Base-by-base conservation (phyloP, 2,113 vertebrate genomes). In the Dryoscopus gambensis region DNA sequence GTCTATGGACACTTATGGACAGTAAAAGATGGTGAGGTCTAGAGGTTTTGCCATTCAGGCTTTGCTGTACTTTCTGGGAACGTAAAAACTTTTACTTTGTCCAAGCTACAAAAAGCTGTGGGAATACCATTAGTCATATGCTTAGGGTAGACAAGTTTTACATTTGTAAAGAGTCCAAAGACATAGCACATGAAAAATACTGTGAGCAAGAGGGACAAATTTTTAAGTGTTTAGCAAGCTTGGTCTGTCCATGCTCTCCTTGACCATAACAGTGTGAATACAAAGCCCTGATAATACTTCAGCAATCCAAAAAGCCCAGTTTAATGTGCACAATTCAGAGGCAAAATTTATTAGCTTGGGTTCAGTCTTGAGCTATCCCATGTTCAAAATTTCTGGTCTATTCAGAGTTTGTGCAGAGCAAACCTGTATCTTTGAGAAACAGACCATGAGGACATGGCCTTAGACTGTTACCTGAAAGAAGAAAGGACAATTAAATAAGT, bases 171-270 rank as follows among this genome's bases (percentile, higher is more conserved):
- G 8, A 22, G 6, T 27, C 87, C 35, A 35, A 37, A 91, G 37
- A 42, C 59, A 40, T 0, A 62, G 10, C 17, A 50, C 0, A 0
- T 37, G 30, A 74, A 80, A 85, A 80, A 9, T 28, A 33, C n/a
- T 60, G 11, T 35, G 14, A 75, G 30, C 5, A 46, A 67, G 28
- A 57, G 0, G 11, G 16, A 18, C 6, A 69, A 49, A n/a, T 8
- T 60, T 33, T 56, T 17, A 69, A 28, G 15, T 28, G 6, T 69
- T 73, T 49, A 70, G 23, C 13, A 68, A 17, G 9, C 3, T 71
- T 68, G 27, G 8, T 44, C 40, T 76, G 10, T 6, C 67, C 11
- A 13, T 37, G 22, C 3, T 57, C 9, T 77, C 28, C 24, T 83
- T 68, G 28, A 46, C 17, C 11, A 25, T 49, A 79, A 18, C 4